Percentiles rank a stretch among this genome's conserved stretches.
Evolutionary conservation across 30 jellyfish, hydroid and myxozoan species (phyloP).

Genomic region (Nemopilema nomurai): DNA sequence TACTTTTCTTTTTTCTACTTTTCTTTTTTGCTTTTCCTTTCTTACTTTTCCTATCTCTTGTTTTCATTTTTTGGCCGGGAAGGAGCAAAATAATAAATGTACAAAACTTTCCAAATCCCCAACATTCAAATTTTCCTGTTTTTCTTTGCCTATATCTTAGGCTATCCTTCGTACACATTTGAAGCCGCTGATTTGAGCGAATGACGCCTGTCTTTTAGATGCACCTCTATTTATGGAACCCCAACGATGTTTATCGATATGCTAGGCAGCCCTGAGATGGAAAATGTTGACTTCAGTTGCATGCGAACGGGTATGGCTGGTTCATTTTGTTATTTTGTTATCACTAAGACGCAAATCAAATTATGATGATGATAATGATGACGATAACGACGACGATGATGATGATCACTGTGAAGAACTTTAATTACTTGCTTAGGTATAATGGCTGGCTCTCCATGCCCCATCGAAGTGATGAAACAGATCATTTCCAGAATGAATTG

Average conservation of each 20-base stretch:
- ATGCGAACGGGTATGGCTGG: slow-evolving; percentile 80
- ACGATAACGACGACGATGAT: neutral
- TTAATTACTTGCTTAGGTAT: too few species aligned
- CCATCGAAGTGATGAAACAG: slow-evolving; percentile 92
- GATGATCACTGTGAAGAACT: too few species aligned
- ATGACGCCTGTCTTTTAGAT: slow-evolving; percentile 51
- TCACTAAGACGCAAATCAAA: neutral
- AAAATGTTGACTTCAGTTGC: slow-evolving; percentile 56
- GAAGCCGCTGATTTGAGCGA: too few species aligned
- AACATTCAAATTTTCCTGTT: too few species aligned
- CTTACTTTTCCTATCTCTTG: too few species aligned
- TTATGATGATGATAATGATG: neutral
- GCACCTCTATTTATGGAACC: slow-evolving; percentile 91
- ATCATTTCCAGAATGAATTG: slow-evolving; percentile 78
- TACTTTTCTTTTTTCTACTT: too few species aligned
- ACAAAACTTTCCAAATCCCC: too few species aligned
- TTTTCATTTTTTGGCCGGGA: too few species aligned
- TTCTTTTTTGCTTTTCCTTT: too few species aligned
- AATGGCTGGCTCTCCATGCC: slow-evolving; percentile 99
- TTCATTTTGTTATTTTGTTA: neutral
- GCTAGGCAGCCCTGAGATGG: slow-evolving; percentile 74
- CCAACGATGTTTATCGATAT: slow-evolving; percentile 97
- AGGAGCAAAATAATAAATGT: too few species aligned
- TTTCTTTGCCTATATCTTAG: too few species aligned
- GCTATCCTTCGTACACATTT: too few species aligned